These are phyloP conservation scores for Agapostemon virescens DNA, from an alignment of 2,888 invertebrate genomes.

Conservation along the genomic window DNA sequence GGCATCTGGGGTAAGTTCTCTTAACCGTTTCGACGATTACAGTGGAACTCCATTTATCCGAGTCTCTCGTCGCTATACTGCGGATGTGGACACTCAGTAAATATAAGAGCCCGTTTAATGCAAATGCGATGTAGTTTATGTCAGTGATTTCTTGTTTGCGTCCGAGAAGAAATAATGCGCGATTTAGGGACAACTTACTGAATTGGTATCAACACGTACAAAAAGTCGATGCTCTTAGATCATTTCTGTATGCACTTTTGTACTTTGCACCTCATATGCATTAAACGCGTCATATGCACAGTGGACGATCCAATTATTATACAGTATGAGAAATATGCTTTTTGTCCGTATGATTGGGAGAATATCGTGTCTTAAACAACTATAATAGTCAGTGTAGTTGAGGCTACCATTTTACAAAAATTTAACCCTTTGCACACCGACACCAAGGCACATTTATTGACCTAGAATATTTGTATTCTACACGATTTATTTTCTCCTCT, in stretches of 20 bases:
- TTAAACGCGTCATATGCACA: not conserved
- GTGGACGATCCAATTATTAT: not conserved
- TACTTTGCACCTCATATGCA: not conserved
- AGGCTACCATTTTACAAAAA: too few relatives aligned
- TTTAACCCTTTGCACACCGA: too few relatives aligned
- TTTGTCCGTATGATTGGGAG: too few relatives aligned
- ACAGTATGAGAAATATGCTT: too few relatives aligned
- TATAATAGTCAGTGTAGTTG: not conserved
- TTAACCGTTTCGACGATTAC: not conserved
- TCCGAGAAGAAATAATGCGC: not conserved
- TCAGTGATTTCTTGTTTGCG: not conserved
- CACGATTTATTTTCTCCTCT: too few relatives aligned
- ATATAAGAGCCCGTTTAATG: not conserved
- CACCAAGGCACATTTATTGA: too few relatives aligned
- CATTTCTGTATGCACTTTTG: too few relatives aligned
- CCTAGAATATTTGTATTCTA: too few relatives aligned
- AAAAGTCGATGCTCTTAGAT: too few relatives aligned
- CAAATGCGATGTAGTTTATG: not conserved
- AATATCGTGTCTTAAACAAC: too few relatives aligned
- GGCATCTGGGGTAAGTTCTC: slow-evolving; percentile 92
- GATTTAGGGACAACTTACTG: not conserved
- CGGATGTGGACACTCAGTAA: not conserved
- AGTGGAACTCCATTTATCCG: slow-evolving; percentile 11
- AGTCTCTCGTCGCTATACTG: not conserved
- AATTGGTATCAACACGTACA: not conserved